Evolutionary conservation across 2,797 vertebrate genomes (phyloP).

Genomic region (Chloroceryle inda): DNA sequence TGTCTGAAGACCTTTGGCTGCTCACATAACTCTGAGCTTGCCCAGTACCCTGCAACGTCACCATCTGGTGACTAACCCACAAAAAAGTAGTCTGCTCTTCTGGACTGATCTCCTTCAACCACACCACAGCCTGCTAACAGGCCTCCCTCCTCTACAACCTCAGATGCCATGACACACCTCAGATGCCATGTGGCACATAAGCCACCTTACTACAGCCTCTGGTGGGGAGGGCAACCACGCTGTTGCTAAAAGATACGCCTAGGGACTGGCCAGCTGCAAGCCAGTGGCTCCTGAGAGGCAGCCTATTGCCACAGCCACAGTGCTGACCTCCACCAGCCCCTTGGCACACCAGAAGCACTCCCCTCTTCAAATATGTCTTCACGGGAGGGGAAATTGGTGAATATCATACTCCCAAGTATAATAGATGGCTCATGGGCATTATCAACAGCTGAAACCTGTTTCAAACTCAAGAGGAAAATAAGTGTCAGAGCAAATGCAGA

Average conservation of each 20-base stretch:
- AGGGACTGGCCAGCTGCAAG: rapidly evolving
- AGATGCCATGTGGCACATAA: not conserved
- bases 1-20: not conserved
- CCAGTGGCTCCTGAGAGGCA: not conserved
- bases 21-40: not conserved
- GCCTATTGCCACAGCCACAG: not conserved
- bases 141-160: not conserved
- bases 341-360: rapidly evolving
- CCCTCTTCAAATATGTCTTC: not conserved
- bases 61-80: not conserved
- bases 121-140: rapidly evolving
- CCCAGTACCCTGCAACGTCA: not conserved
- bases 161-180: rapidly evolving
- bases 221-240: not conserved
- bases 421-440: not conserved
- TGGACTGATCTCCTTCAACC: not conserved
- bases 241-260: rapidly evolving
- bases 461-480: not conserved
- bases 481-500: not conserved
- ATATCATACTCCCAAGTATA: not conserved
- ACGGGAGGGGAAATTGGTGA: not conserved
- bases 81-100: not conserved
- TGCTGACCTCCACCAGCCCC: not conserved
- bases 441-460: not conserved
- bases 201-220: not conserved